Percentiles rank a stretch among this genome's conserved stretches.
phyloP scores from a whole-genome alignment of 2,113 vertebrate species.

The Ophiodon elongatus region DNA sequence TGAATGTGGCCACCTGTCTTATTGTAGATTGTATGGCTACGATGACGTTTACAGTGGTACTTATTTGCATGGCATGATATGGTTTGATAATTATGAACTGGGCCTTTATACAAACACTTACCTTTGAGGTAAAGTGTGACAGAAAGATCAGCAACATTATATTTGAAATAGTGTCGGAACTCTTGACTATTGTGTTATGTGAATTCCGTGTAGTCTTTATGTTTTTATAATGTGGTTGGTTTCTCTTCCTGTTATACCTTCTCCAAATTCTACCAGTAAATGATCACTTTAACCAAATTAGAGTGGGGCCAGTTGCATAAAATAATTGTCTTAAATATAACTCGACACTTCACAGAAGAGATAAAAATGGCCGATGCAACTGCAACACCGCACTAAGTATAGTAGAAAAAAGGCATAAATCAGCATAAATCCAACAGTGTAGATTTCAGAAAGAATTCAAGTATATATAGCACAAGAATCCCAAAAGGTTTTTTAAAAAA shows the following conservation, averaged over 20 bases:
- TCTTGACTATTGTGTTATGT: not conserved
- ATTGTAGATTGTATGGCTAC: not conserved
- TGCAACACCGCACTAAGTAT: too few species aligned
- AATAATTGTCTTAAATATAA: not conserved
- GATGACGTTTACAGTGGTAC: not conserved
- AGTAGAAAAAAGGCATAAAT: not conserved
- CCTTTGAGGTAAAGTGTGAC: not conserved
- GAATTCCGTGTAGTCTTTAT: not conserved
- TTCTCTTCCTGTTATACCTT: not conserved
- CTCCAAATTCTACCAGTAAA: not conserved
- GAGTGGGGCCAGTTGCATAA: not conserved
- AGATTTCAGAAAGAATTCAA: not conserved
- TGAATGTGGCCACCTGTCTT: not conserved
- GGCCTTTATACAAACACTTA: not conserved
- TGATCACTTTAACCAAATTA: not conserved
- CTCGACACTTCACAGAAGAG: not conserved
- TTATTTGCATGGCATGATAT: slow-evolving; percentile 24
- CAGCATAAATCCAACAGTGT: too few species aligned
- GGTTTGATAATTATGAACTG: not conserved
- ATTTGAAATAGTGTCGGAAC: not conserved
- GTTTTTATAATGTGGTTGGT: not conserved
- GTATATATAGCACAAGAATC: not conserved
- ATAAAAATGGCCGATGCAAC: too few species aligned
- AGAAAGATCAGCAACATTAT: not conserved
- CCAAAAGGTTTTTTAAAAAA: too few species aligned